Evolutionary conservation across 2,888 invertebrate genomes (phyloP), one percentile per base, ranked within the genome.

Genomic region (Saturnia pavonia): DNA sequence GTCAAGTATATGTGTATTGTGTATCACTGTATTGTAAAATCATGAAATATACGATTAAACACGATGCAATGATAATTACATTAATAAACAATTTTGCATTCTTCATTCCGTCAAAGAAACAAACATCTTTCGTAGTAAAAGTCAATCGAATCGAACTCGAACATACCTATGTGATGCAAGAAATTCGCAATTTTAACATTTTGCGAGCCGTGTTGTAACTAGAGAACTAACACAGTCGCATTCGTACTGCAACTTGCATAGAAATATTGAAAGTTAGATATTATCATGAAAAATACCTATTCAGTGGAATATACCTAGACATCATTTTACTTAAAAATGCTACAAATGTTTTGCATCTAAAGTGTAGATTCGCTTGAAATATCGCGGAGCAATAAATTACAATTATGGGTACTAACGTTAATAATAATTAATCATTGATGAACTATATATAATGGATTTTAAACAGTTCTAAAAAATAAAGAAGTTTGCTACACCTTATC

Each of bases 101-200:
- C 7, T 63, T 34, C 19, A 19, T n/a, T n/a, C n/a, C n/a, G 9
- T 0, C 1, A 65, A 65, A n/a, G 19, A 65, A 65, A 40, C 34
- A 65, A 65, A 12, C 3, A 60, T 14, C 12, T 40, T 65, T 40
- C 34, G 7, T 11, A n/a, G 40, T 65, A 65, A 65, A 40, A 65
- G 65, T 65, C 40, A 65, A 65, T 9, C 11, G 40, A 65, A 19
- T 65, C 22, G 9, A 69, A 14, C 27, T 22, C 54, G 54, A 34
- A 75, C 74, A 77, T 74, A 77, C 73, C 70, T 75, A 51, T 76
- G 72, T 83, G 80, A 76, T 75, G 80, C 80, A 82, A 85, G 75
- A 74, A 76, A 76, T 80, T 74, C 72, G 82, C 82, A 83, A 85
- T 80, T 34, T 79, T 82, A 78, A 79, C 82, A 81, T 80, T 60